Base-by-base conservation (phyloP, 2,113 vertebrate genomes). In the Lepus timidus region DNA sequence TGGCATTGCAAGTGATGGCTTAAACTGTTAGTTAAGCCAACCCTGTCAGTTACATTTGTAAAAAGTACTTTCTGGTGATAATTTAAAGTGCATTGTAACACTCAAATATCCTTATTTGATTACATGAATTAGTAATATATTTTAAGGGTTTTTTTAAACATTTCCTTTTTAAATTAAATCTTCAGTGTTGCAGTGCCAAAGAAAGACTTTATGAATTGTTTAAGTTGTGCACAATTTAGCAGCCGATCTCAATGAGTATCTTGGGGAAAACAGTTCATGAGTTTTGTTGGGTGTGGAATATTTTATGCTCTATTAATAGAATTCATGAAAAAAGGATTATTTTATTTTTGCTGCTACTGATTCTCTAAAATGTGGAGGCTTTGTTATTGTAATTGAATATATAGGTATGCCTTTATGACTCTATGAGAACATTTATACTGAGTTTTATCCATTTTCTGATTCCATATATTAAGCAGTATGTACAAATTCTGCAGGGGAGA, bases 331-430 rank as follows among this genome's bases (percentile, higher is more conserved):
- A 90, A 13, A 4, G 4, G 79, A 79, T 73, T 12, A 17, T 17
- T 39, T 58, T 55, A 12, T 58, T 88, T 61, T 88, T 73, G 25
- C 27, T 94, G 17, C 44, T 49, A 87, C n/a, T 31, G 92, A 58
- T 88, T 92, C 39, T 90, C 51, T 36, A 19, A 68, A 88, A 90
- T 88, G 83, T 84, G 39, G 13, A 84, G 74, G 74, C 39, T 67
- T 73, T 31, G 51, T 31, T 92, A 81, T 91, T 95, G 92, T 88
- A 95, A 90, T 65, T 95, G 51, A 97, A 75, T 64, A 85, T 16
- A 86, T 52, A 27, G 20, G 11, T 76, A 65, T 82, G 64, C 31
- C 33, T 97, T 86, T 92, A 85, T 94, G 67, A 73, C 33, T 84
- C 58, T 81, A 49, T 93, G 65, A 93, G 96, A 93, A 91, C 9